phyloP scores from a whole-genome alignment of 2,113 vertebrate species.

The Micronycteris hirsuta region DNA sequence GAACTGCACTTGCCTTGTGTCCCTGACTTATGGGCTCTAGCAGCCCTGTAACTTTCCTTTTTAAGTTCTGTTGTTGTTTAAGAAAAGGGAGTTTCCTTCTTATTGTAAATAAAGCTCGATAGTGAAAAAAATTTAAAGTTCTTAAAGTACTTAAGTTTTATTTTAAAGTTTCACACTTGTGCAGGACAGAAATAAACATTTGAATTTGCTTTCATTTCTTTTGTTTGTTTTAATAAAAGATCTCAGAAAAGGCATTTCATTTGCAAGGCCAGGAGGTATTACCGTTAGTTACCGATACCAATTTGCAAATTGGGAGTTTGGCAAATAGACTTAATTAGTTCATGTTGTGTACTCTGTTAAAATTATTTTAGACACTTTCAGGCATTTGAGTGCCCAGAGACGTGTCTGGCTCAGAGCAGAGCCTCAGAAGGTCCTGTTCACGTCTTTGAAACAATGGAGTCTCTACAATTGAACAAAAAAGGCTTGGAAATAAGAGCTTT shows the following conservation, averaged over 20 bases:
- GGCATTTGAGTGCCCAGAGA: neutral
- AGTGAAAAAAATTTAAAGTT: neutral
- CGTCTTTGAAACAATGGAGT: accelerated
- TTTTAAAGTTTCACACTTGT: neutral
- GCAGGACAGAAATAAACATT: neutral
- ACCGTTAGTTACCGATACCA: neutral
- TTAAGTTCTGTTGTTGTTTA: neutral
- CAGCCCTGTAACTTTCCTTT: neutral
- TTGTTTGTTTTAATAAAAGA: neutral
- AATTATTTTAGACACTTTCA: neutral
- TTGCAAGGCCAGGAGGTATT: accelerated
- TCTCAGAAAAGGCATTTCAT: neutral
- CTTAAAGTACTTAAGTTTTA: neutral
- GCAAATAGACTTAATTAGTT: neutral
- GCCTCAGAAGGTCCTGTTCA: accelerated
- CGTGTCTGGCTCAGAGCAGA: accelerated
- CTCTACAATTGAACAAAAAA: too few relatives aligned
- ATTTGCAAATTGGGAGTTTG: accelerated
- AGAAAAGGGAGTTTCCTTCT: neutral
- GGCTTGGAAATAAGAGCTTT: too few relatives aligned
- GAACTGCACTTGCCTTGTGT: accelerated
- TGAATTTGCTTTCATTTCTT: neutral
- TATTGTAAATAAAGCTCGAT: neutral
- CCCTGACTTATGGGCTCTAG: accelerated
- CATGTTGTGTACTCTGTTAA: accelerated